These are phyloP conservation scores for Noturus placidus DNA, from an alignment of 2,113 vertebrate species.

Conservation along the genomic window DNA sequence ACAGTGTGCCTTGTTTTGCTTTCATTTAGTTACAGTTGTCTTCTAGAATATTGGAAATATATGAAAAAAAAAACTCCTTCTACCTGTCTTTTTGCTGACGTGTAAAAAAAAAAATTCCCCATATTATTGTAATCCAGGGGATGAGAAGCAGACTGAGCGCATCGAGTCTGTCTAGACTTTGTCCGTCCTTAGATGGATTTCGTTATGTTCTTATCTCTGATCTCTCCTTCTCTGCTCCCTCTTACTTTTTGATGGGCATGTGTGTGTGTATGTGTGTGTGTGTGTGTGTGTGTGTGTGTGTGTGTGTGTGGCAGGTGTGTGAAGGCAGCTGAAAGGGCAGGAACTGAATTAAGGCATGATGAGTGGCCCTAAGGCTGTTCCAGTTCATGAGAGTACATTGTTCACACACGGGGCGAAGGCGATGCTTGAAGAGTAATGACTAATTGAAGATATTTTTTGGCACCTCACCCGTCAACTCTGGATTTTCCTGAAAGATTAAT, in stretches of 20 bases:
- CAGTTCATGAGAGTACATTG: slow-evolving; percentile 37
- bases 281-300: slow-evolving; percentile 25
- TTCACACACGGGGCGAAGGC: slow-evolving; percentile 22
- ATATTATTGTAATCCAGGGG: slow-evolving; percentile 3
- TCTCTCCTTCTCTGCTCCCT: background rate
- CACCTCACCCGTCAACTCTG: background rate
- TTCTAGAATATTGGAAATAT: slow-evolving; percentile 25
- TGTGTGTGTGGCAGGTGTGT: slow-evolving; percentile 32
- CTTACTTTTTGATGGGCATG: slow-evolving; percentile 29
- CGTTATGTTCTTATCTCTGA: slow-evolving; percentile 17
- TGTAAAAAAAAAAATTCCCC: background rate
- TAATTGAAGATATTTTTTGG: slow-evolving; percentile 10
- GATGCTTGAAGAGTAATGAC: slow-evolving; percentile 15
- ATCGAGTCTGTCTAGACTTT: slow-evolving; percentile 13
- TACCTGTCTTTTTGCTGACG: slow-evolving; percentile 18
- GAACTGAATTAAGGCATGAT: slow-evolving; percentile 42
- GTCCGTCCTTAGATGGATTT: slow-evolving; percentile 30
- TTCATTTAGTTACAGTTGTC: slow-evolving; percentile 19
- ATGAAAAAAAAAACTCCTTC: background rate
- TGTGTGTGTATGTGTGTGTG: background rate
- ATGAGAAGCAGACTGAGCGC: background rate
- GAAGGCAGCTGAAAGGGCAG: slow-evolving; percentile 33
- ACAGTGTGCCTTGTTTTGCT: background rate
- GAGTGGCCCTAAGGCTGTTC: slow-evolving; percentile 20
- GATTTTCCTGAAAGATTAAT: slow-evolving; percentile 22